These are phyloP conservation scores for Melipona bicolor DNA, from an alignment of 2,888 invertebrate genomes.

Conservation along the genomic window DNA sequence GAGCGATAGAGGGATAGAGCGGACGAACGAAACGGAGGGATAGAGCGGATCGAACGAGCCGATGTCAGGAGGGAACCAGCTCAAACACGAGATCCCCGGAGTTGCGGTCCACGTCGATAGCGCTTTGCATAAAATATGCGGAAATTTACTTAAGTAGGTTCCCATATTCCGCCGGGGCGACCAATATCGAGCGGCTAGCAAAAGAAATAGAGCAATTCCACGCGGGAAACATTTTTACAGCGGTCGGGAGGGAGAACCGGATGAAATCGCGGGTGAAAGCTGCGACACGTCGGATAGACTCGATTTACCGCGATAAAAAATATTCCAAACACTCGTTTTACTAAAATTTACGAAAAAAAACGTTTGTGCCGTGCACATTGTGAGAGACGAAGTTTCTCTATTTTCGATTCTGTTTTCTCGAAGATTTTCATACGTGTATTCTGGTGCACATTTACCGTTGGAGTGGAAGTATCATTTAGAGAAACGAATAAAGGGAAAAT, in stretches of 20 bases:
- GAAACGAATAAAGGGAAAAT: no score
- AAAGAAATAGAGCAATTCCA: constrained; percentile 25
- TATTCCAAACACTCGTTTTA: constrained; percentile 17
- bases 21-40: neutral
- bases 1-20: neutral
- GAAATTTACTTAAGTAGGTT: constrained; percentile 55
- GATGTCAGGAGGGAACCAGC: constrained; percentile 1
- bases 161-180: constrained; percentile 39
- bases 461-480: no score
- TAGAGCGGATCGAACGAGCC: neutral
- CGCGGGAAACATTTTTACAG: constrained; percentile 30
- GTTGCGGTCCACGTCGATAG: constrained; percentile 42
- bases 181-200: constrained; percentile 24
- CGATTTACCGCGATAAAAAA: constrained; percentile 8
- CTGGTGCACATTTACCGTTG: neutral
- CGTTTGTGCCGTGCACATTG: neutral
- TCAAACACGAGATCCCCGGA: constrained; percentile 23
- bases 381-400: neutral
- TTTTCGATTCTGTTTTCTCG: no score
- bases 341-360: neutral
- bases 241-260: constrained; percentile 8
- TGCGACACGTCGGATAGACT: constrained; percentile 10
- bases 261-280: neutral
- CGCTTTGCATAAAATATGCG: constrained; percentile 53
- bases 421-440: neutral